Base-by-base conservation (phyloP, 2,113 vertebrate genomes). In the Cygnus buccinator region DNA sequence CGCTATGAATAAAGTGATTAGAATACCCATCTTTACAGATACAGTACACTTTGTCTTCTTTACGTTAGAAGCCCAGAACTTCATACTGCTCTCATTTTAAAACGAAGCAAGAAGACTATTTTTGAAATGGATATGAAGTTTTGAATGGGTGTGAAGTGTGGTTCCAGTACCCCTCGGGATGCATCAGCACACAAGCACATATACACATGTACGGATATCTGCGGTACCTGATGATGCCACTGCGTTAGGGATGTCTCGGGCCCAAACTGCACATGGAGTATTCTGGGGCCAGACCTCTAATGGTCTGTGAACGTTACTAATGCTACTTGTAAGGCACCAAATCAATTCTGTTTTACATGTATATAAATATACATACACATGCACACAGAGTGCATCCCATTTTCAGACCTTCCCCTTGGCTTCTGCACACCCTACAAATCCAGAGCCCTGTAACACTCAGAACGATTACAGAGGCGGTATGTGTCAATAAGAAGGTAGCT, bases 1-100 rank as follows among this genome's bases (percentile, higher is more conserved):
- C 95, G 92, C 95, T 90, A 95, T 76, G 90, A 98, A 97, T 97
- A 97, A 98, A 98, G 87, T 93, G 86, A 97, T 97, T 91, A 90
- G 96, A 96, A 91, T 89, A 84, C 15, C 39, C 63, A 29, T 96
- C 96, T 98, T 97, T 96, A 89, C 76, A 97, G 39, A 83, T 17
- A 67, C 4, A 74, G 58, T 5, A 22, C 2, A 22, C 55, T 57
- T 50, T 43, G 37, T 93, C 62, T 84, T 83, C 71, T 75, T 84
- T 71, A 52, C 46, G 59, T 18, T 77, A 15, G 10, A 66, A 16
- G 65, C 63, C 13, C 68, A 12, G 39, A 12, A 29, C 37, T 35
- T 44, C 52, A 66, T 35, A 25, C n/a, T 46, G 77, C 43, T 23
- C 6, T 17, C 7, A 1, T 31, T 87, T 90, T 43, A 35, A 35